phyloP scores from a whole-genome alignment of 2,113 vertebrate species.

The Triplophysa siluroides region DNA sequence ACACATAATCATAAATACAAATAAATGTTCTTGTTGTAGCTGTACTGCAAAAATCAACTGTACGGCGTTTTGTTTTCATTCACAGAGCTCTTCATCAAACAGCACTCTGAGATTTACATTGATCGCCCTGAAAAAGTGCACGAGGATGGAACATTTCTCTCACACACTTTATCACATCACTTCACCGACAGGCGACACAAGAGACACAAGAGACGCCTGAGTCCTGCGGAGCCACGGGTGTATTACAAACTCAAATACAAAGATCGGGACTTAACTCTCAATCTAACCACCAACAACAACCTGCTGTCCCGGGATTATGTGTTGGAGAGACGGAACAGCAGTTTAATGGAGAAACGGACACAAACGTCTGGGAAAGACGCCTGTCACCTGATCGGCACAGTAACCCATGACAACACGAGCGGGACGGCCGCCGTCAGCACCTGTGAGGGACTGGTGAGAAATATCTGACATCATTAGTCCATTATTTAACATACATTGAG shows the following conservation, averaged over 20 bases:
- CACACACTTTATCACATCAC: constrained; percentile 77
- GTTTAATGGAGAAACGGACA: constrained; percentile 69
- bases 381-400: constrained; percentile 86
- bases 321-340: constrained; percentile 81
- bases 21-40: no score
- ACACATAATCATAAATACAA: background rate
- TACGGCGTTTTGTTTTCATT: constrained; percentile 24
- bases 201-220: constrained; percentile 78
- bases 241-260: constrained; percentile 82
- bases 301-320: constrained; percentile 83
- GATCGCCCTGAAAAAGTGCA: constrained; percentile 83
- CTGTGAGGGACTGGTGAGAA: constrained; percentile 90
- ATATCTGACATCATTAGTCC: background rate
- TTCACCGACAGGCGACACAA: constrained; percentile 67
- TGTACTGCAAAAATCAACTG: background rate
- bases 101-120: constrained; percentile 73
- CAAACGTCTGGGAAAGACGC: constrained; percentile 45
- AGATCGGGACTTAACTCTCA: constrained; percentile 81
- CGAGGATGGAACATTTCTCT: constrained; percentile 80
- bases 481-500: no score
- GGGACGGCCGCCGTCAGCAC: constrained; percentile 87
- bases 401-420: constrained; percentile 49
- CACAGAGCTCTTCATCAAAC: constrained; percentile 74
- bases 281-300: constrained; percentile 78
- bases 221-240: constrained; percentile 61